Evolutionary conservation across 1,140 invertebrate species (phyloP), one percentile per base, ranked within the genome.

Genomic region (Planococcus citri): DNA sequence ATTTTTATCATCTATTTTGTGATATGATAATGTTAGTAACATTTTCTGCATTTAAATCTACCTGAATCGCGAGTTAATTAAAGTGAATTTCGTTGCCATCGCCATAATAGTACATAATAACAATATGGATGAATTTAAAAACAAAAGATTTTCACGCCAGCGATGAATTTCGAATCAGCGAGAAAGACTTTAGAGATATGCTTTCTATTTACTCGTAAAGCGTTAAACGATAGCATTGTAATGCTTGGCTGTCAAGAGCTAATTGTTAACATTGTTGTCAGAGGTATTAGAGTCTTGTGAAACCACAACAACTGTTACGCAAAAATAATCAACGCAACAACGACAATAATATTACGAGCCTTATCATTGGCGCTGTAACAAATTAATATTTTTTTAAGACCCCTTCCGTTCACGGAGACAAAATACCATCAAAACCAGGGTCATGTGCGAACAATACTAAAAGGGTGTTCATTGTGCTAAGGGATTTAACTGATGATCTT

Each of bases 321-420:
- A 20, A 51, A 51, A 51, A 51, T 51, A 51, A 51, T 51, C 41
- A 51, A 51, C 41, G 41, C 41, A 51, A 51, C 41, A 51, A 20
- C 41, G 41, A 51, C 41, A 51, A 51, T 51, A 51, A 51, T 51
- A 51, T 51, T 17, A 51, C 41, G 41, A 51, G 41, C 41, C 17
- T 51, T 51, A 51, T 51, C 41, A 51, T 51, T 51, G 12, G 41
- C 41, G 41, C 41, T 51, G 17, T 51, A 51, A 51, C 41, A 51
- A 51, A 51, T 51, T 51, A 51, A 51, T 51, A 51, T 51, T 51
- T 51, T 51, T 51, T 51, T 51, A 51, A 51, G 41, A 51, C 41
- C 41, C 41, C 17, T n/a, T 51, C 41, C 41, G 41, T 20, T 51
- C 41, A 20, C 17, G n/a, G 33, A 51, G 17, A 51, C 41, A 51